Base-by-base conservation (phyloP, 2,888 invertebrate species). In the Druceiella hillmani region DNA sequence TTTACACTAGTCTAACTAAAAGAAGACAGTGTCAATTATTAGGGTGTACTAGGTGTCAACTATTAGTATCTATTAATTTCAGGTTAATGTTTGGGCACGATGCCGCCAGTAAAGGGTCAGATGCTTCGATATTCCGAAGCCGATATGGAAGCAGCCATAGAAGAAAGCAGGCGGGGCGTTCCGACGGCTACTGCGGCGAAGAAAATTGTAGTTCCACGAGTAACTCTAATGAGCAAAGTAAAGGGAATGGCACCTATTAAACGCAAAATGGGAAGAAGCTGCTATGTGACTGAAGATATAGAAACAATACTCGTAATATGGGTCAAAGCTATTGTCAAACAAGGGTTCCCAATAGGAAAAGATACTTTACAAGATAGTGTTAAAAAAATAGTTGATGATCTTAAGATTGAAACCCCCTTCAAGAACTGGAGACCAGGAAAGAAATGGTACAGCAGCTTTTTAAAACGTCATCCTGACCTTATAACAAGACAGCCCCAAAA, bases 1-100 rank as follows among this genome's bases (percentile, higher is more conserved):
- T 29, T 34, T 31, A 28, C 7, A 34, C 13, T 31, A 34, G 26
- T 20, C 28, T 34, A 34, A 32, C 34, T 35, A 35, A 7, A 32
- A 29, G n/a, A 28, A 33, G 36, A 35, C 32, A 35, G 36, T 35
- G 36, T 35, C 36, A 28, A 35, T 24, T 35, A 33, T 35, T 33
- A 29, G 36, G 11, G 32, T 35, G 15, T 29, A 33, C 29, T 14
- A 35, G 33, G 11, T 35, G 36, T 35, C 36, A 35, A 35, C 16
- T 35, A 35, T 34, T 34, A 28, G 31, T 34, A 27, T 13, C 32
- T 3, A 29, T 29, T 29, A 29, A 29, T 29, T 29, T 29, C 30
- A 29, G 30, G 14, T 10, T 29, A 29, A 29, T 12, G 26, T 33
- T 33, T 6, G 9, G 3, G 20, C 22, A 33, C 2, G 12, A 33